Percentiles rank a stretch among this genome's conserved stretches.
These are phyloP conservation scores for Psophia crepitans DNA, from an alignment of 2,113 vertebrate genomes.

Conservation along the genomic window DNA sequence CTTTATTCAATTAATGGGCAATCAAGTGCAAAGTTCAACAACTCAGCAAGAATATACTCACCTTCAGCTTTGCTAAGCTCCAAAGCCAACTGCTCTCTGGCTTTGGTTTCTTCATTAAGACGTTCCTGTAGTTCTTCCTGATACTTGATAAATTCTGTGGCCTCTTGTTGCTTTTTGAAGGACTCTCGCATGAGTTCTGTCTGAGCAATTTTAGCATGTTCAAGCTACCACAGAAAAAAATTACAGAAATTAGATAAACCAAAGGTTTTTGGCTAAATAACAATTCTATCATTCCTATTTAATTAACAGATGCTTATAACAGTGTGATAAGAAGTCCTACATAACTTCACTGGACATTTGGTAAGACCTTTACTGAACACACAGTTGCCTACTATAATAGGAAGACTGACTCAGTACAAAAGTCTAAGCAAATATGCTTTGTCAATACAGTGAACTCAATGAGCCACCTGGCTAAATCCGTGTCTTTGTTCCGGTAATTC, in stretches of 20 bases:
- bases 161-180: conserved; percentile 87
- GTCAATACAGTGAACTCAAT: not conserved
- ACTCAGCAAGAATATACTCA: conserved; percentile 45
- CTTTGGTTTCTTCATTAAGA: conserved; percentile 82
- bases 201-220: conserved; percentile 91
- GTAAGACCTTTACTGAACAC: not conserved
- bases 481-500: conserved; percentile 6
- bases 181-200: conserved; percentile 93
- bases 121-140: conserved; percentile 92
- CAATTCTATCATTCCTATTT: not conserved
- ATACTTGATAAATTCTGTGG: conserved; percentile 81
- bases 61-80: conserved; percentile 92
- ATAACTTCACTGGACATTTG: not conserved
- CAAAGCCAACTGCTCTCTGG: conserved; percentile 88
- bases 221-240: conserved; percentile 77
- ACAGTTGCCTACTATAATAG: not conserved
- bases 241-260: not conserved
- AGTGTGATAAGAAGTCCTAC: not conserved
- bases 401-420: not conserved
- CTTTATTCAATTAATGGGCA: not conserved
- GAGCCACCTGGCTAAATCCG: conserved; percentile 29
- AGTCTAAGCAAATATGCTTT: not conserved
- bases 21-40: not conserved
- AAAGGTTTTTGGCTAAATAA: not conserved
- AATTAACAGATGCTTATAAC: not conserved